Conservation (phyloP, 2,113 vertebrate genomes). For the Limnothrissa miodon region DNA sequence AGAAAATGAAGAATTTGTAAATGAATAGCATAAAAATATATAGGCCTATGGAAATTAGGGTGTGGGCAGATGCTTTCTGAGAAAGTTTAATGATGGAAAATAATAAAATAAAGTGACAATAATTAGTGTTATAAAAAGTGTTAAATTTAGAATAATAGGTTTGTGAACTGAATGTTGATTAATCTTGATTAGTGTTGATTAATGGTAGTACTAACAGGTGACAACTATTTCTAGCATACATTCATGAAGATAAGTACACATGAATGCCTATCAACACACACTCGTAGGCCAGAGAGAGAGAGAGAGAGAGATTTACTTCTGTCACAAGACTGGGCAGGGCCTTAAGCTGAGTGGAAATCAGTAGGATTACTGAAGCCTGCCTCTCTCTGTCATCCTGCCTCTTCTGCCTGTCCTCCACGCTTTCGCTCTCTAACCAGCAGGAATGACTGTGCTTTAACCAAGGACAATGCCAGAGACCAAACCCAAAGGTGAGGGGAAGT, state of each 20-base stretch:
- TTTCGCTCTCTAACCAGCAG: not conserved
- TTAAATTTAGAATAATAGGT: no score
- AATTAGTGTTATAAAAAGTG: no score
- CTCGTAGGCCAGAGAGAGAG: not conserved
- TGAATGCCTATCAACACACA: not conserved
- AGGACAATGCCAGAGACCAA: not conserved
- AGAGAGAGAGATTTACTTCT: slow-evolving; percentile 51
- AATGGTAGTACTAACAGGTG: not conserved
- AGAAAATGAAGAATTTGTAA: not conserved
- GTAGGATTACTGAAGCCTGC: slow-evolving; percentile 55
- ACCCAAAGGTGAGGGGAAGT: not conserved
- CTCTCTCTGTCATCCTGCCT: not conserved
- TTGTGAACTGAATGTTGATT: not conserved
- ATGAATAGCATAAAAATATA: not conserved
- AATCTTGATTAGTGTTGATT: not conserved
- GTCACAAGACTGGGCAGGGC: slow-evolving; percentile 66
- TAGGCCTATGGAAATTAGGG: not conserved
- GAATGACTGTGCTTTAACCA: not conserved
- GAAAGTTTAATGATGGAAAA: not conserved
- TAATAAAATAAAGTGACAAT: not conserved
- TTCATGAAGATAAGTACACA: not conserved
- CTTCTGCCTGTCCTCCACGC: not conserved
- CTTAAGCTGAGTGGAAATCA: slow-evolving; percentile 51
- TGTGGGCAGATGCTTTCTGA: no score
- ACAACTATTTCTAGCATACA: not conserved